These are phyloP conservation scores for Pachypanchax playfairii DNA, from an alignment of 2,113 vertebrate genomes.

Conservation along the genomic window DNA sequence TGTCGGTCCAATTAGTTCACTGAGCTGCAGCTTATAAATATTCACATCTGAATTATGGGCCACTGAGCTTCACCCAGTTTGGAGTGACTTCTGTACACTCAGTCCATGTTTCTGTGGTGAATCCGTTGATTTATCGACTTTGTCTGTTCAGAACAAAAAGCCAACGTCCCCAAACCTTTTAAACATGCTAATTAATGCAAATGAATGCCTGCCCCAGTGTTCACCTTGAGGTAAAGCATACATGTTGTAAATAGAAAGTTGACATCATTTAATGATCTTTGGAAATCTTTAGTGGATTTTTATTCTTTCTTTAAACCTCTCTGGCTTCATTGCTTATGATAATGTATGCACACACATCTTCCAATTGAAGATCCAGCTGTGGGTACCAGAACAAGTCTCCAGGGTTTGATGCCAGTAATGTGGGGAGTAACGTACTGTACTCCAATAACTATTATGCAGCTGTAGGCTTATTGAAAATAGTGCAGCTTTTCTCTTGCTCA, in stretches of 20 bases:
- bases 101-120: constrained; percentile 54
- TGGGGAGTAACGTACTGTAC: constrained; percentile 37
- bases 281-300: constrained; percentile 64
- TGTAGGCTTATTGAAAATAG: constrained; percentile 25
- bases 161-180: constrained; percentile 64
- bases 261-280: constrained; percentile 77
- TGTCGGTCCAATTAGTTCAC: constrained; percentile 58
- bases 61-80: constrained; percentile 44
- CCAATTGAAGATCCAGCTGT: constrained; percentile 61
- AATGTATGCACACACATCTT: constrained; percentile 67
- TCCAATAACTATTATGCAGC: constrained; percentile 41
- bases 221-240: constrained; percentile 79
- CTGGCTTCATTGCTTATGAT: constrained; percentile 65
- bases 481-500: constrained; percentile 3
- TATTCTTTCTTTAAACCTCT: constrained; percentile 57
- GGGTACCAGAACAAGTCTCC: constrained; percentile 47
- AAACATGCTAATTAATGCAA: constrained; percentile 81
- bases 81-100: constrained; percentile 27
- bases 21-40: constrained; percentile 73
- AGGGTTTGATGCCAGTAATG: constrained; percentile 43
- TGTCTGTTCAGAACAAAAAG: constrained; percentile 68
- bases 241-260: constrained; percentile 79
- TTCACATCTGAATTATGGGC: constrained; percentile 70
- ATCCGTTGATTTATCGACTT: constrained; percentile 79
- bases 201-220: constrained; percentile 75